These are phyloP conservation scores for Phoebastria nigripes DNA, from an alignment of 2,797 vertebrate species.

Conservation along the genomic window DNA sequence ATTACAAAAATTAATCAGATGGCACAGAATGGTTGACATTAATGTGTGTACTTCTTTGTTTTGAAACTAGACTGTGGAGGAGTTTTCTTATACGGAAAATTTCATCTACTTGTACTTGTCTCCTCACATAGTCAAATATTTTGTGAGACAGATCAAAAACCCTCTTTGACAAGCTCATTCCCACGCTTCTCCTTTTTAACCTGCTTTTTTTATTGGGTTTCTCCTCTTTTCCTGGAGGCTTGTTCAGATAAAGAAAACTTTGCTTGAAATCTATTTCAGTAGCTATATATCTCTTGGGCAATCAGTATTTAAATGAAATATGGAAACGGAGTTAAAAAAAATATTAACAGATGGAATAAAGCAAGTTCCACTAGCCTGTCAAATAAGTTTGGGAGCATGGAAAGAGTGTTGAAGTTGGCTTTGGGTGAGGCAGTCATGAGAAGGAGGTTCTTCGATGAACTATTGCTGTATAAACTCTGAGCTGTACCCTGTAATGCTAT, in stretches of 20 bases:
- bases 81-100: constrained; percentile 55
- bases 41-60: constrained; percentile 66
- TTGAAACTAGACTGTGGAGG: constrained; percentile 61
- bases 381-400: background rate
- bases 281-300: background rate
- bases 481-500: background rate
- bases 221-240: constrained; percentile 6
- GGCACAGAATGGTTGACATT: constrained; percentile 53
- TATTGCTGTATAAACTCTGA: background rate
- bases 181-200: constrained; percentile 57
- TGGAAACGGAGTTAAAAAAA: background rate
- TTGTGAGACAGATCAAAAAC: constrained; percentile 68
- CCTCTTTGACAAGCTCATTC: constrained; percentile 59
- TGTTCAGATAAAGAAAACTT: constrained; percentile 2
- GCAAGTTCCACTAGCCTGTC: background rate
- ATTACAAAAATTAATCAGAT: constrained; percentile 60
- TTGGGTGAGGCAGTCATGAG: background rate
- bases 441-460: background rate
- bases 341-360: background rate
- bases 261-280: background rate
- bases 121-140: constrained; percentile 62
- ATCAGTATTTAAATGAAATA: background rate
- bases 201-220: constrained; percentile 6
- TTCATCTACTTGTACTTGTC: constrained; percentile 62
- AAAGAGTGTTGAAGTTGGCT: background rate